Evolutionary conservation across 2,113 vertebrate species (phyloP).

Genomic region (Ailurus styani): DNA sequence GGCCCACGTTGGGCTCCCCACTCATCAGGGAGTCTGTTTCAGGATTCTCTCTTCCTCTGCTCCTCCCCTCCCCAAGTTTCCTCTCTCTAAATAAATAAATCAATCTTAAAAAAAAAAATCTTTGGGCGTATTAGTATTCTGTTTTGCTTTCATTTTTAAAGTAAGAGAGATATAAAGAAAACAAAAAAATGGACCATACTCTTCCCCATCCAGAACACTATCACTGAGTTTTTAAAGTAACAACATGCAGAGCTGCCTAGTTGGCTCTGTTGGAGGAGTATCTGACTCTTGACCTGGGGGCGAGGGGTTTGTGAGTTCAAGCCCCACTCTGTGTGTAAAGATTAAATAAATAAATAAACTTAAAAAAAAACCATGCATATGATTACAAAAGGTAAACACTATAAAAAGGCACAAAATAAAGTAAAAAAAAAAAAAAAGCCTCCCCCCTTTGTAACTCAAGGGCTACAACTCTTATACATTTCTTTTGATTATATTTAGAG

Average conservation of each 20-base stretch:
- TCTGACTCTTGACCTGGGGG: no score
- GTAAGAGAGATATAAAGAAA: not conserved
- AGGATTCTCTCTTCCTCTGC: no score
- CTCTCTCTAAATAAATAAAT: no score
- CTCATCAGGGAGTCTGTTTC: no score
- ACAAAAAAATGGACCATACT: not conserved
- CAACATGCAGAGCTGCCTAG: no score
- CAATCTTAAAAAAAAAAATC: not conserved
- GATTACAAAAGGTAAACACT: not conserved
- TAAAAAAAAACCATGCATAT: not conserved
- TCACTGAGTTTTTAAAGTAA: not conserved
- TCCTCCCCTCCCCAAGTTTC: no score
- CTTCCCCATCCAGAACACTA: not conserved
- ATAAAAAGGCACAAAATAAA: not conserved
- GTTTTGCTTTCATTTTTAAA: constrained; percentile 19
- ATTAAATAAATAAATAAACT: no score
- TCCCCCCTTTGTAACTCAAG: not conserved
- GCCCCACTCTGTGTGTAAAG: no score
- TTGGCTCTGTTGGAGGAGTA: no score
- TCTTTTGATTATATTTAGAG: not conserved
- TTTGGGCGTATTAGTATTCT: not conserved
- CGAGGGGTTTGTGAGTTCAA: no score
- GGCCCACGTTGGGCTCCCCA: no score
- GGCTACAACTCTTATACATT: not conserved
- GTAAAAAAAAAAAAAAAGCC: not conserved